Percentiles rank a stretch among this genome's conserved stretches.
phyloP scores from a whole-genome alignment of 2,888 invertebrate genomes.

The Ernsta delagoae region DNA sequence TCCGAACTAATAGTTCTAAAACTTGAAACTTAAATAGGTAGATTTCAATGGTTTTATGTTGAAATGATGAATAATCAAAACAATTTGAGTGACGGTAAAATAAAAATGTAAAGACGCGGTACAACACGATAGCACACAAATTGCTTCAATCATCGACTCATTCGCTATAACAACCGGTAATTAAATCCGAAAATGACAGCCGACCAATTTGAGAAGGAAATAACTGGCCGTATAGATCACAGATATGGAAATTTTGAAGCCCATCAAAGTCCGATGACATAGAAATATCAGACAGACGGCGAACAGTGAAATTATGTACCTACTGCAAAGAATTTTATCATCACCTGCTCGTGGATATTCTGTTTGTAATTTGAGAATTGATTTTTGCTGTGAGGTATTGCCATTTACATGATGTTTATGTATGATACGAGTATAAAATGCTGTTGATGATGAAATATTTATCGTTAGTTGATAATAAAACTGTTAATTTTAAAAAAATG shows the following conservation, averaged over 20 bases:
- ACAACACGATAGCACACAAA: constrained; percentile 43
- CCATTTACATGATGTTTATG: background rate
- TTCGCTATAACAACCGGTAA: constrained; percentile 47
- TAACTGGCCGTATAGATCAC: constrained; percentile 43
- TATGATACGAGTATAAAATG: background rate
- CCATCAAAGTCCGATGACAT: constrained; percentile 33
- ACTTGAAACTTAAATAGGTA: background rate
- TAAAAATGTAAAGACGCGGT: constrained; percentile 29
- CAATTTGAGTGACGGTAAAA: constrained; percentile 27
- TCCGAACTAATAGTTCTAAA: background rate
- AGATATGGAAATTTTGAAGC: constrained; percentile 40
- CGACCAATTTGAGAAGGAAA: constrained; percentile 50
- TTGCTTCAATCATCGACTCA: constrained; percentile 47
- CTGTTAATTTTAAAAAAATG: no score
- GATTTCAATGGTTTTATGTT: background rate
- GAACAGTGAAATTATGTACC: constrained; percentile 20
- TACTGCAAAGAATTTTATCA: constrained; percentile 11
- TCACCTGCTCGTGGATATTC: background rate
- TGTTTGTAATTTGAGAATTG: background rate
- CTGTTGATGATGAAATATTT: no score
- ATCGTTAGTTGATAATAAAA: no score
- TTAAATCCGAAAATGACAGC: constrained; percentile 50
- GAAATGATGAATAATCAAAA: background rate
- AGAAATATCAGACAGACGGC: constrained; percentile 11
- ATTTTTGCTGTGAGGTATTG: no score